Evolutionary conservation across 2,113 vertebrate species (phyloP).

Genomic region (Zootoca vivipara): DNA sequence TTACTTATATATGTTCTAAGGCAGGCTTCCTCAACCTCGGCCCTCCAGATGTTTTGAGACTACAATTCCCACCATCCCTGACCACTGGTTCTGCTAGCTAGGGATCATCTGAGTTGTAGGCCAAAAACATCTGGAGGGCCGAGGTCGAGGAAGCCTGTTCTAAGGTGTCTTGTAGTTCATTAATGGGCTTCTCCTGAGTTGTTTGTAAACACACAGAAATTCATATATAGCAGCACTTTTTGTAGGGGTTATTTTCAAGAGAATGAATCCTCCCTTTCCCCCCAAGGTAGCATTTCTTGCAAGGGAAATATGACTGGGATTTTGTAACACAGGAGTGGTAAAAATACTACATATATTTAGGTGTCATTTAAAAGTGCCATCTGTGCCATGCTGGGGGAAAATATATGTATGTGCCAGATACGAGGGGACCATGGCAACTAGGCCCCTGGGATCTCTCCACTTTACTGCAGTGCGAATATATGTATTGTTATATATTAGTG

Average conservation of each 20-base stretch:
- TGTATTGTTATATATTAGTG: not conserved
- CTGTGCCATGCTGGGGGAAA: not conserved
- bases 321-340: not conserved
- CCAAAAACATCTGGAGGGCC: too few species aligned
- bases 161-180: not conserved
- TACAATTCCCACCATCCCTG: too few species aligned
- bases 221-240: not conserved
- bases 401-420: not conserved
- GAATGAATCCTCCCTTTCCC: too few species aligned
- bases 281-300: not conserved
- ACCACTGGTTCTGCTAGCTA: too few species aligned
- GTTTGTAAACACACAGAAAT: not conserved
- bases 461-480: not conserved
- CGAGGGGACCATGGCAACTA: not conserved
- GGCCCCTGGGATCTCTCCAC: not conserved
- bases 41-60: too few species aligned
- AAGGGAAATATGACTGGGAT: not conserved
- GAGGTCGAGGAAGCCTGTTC: not conserved
- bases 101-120: too few species aligned
- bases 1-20: not conserved
- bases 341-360: not conserved
- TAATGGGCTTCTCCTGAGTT: not conserved
- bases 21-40: too few species aligned
- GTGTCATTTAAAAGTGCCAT: not conserved
- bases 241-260: not conserved